These are phyloP conservation scores for Drosophila varians DNA, from an alignment of 1,140 invertebrate genomes.

Conservation along the genomic window DNA sequence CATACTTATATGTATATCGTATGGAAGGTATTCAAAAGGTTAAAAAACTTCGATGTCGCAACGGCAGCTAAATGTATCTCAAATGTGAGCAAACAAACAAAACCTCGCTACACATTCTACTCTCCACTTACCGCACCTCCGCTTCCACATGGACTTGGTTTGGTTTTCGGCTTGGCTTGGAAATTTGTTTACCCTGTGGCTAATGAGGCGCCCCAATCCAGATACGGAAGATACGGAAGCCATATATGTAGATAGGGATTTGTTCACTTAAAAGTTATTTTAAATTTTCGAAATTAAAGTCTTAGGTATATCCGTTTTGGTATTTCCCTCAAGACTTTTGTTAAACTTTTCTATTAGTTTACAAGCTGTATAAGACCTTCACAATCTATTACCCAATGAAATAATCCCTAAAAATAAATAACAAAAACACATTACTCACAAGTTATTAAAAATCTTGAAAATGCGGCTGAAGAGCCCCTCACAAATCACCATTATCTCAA, in stretches of 20 bases:
- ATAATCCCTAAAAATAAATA: not conserved
- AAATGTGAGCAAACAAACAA: constrained; percentile 68
- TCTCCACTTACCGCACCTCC: constrained; percentile 37
- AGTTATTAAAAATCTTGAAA: not conserved
- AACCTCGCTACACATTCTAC: constrained; percentile 57
- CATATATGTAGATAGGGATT: constrained; percentile 13
- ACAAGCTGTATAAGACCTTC: not conserved
- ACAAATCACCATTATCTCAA: constrained; percentile 12
- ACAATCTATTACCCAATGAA: not conserved
- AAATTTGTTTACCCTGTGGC: constrained; percentile 73
- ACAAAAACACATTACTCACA: not conserved
- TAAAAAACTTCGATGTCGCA: constrained; percentile 67
- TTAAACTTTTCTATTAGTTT: not conserved
- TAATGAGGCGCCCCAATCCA: constrained; percentile 70
- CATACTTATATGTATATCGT: constrained; percentile 10
- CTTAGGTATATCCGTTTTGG: too few relatives aligned
- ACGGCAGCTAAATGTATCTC: constrained; percentile 70
- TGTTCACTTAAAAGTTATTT: too few relatives aligned
- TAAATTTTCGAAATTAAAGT: too few relatives aligned
- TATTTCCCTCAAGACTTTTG: too few relatives aligned
- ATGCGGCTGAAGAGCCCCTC: not conserved
- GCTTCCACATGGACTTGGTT: constrained; percentile 35
- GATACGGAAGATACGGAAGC: constrained; percentile 51
- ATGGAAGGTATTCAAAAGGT: constrained; percentile 56
- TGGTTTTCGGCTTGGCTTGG: constrained; percentile 34